Base-by-base conservation (phyloP, 2,113 vertebrate species). In the Neogobius melanostomus region DNA sequence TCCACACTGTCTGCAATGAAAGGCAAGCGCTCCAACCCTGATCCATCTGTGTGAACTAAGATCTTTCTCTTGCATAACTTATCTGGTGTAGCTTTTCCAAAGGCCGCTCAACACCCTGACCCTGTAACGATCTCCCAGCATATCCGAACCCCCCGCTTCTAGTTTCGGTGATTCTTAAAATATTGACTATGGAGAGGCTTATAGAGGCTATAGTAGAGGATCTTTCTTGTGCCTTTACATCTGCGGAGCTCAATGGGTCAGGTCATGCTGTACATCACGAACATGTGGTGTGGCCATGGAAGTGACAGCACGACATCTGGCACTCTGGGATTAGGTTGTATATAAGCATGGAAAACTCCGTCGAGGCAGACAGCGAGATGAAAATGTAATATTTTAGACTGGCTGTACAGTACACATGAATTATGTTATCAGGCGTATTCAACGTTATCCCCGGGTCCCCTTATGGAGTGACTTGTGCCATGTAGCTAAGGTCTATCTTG, bases 231-330 rank as follows among this genome's bases (percentile, higher is more conserved):
- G 53, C 53, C 6, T 21, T 56, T 11, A 28, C 9, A 56, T 56
- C 9, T 28, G 21, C 17, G 11, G 5, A 11, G 17, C 17, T 28
- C 4, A 11, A 28, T 9, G 28, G 28, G 28, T 36, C 53, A 28
- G 44, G 44, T 15, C 8, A n/a, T 46, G 14, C 46, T 6, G 7
- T 14, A 63, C 42, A 44, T 61, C 28, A 4, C 17, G 3, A 46
- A 42, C 21, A 71, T 51, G 43, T 7, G 43, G 46, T 59, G 49
- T 21, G 52, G 49, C 43, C 28, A 8, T 16, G 28, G 15, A 49
- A 65, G 53, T 64, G 74, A 54, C 56, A 48, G 46, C n/a, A 45
- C 59, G 8, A 21, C 61, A 74, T 74, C 59, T 76, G 54, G 65
- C 21, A 60, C 10, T 5, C 10, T 47, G 21, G 59, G 28, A 56